Evolutionary conservation across 2,113 vertebrate species (phyloP).

Genomic region (Arizona elegans): DNA sequence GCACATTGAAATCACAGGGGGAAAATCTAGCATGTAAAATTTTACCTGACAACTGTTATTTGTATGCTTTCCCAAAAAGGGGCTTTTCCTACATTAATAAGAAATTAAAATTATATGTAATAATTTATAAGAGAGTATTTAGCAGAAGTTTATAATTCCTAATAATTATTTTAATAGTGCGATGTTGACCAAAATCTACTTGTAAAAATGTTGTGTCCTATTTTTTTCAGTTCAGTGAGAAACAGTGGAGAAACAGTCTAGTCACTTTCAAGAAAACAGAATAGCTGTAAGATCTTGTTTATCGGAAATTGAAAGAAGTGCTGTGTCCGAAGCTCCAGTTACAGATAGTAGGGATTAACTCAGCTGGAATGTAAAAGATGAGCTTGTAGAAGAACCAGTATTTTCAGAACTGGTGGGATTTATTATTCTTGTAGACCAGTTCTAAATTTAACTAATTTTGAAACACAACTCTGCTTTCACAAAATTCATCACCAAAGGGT

Average conservation of each 20-base stretch:
- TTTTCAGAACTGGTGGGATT: background rate
- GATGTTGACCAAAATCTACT: background rate
- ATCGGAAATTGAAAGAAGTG: constrained; percentile 22
- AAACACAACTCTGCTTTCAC: constrained; percentile 7
- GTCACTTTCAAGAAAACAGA: background rate
- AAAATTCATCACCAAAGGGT: constrained; percentile 48
- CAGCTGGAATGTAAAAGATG: background rate
- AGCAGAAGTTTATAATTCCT: background rate
- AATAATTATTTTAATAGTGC: background rate
- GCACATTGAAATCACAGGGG: background rate
- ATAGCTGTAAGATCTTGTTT: background rate
- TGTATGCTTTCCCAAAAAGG: background rate
- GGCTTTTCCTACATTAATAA: background rate
- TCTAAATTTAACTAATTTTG: constrained; percentile 28
- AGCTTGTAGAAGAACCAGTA: background rate
- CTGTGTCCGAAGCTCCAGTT: constrained; percentile 11
- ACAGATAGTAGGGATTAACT: background rate
- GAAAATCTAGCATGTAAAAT: background rate
- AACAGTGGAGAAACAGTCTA: background rate
- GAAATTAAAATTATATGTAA: background rate
- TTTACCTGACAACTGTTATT: background rate
- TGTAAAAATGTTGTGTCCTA: background rate
- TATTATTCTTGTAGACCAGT: background rate
- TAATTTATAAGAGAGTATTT: background rate
- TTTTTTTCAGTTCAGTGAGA: background rate